Conservation (phyloP, 2,888 invertebrate genomes). For the Deroplatys truncata region DNA sequence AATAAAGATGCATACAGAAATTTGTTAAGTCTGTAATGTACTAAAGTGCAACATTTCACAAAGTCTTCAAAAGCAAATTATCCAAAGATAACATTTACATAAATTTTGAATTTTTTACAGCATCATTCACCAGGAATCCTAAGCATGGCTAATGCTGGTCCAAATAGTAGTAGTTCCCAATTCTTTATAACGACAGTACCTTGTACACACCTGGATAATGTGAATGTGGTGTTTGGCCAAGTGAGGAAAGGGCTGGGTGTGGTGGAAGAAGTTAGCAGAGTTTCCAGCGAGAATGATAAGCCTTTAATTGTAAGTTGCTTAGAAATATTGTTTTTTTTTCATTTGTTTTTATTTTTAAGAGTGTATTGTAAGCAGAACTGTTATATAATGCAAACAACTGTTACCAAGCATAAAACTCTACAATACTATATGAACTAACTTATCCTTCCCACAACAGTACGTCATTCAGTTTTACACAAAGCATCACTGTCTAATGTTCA, state of each 20-base stretch:
- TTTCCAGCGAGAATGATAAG: constrained; percentile 53
- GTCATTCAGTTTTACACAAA: too few relatives aligned
- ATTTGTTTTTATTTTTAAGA: neutral
- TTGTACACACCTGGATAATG: constrained; percentile 72
- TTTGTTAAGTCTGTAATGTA: too few relatives aligned
- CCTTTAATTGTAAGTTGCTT: constrained; percentile 55
- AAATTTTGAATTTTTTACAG: constrained; percentile 30
- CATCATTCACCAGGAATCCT: constrained; percentile 63
- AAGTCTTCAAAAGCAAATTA: too few relatives aligned
- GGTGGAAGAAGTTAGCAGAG: constrained; percentile 64
- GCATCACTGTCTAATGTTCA: too few relatives aligned
- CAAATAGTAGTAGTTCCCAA: constrained; percentile 89
- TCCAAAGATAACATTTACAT: too few relatives aligned
- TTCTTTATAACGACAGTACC: constrained; percentile 83
- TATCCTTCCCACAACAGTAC: too few relatives aligned
- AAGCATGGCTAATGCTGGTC: constrained; percentile 73
- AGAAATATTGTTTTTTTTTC: neutral
- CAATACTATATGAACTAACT: neutral
- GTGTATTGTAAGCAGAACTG: neutral
- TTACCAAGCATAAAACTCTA: neutral
- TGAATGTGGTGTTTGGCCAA: constrained; percentile 77
- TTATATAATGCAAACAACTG: neutral
- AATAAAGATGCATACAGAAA: too few relatives aligned
- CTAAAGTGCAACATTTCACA: too few relatives aligned
- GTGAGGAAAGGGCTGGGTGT: constrained; percentile 73